Evolutionary conservation across 2,888 invertebrate genomes (phyloP), one percentile per base, ranked within the genome.

Genomic region (Lydus trimaculatus): DNA sequence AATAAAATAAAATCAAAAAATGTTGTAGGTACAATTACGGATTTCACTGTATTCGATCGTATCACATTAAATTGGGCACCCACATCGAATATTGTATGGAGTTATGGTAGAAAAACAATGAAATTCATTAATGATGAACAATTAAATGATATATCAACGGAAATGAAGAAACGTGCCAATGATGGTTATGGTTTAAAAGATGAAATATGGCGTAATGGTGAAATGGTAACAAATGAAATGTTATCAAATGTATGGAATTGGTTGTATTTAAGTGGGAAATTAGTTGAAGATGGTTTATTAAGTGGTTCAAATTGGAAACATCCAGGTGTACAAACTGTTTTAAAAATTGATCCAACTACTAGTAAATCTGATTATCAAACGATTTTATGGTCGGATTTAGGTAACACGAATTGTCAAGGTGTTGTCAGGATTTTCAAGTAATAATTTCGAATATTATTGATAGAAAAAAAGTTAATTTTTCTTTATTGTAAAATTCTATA

Each of bases 171-270:
- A 70, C 87, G 95, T 72, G 94, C 95, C 25, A 81, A 88, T 64
- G 87, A 88, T 58, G 92, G 92, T 75, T 96, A 96, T 85, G 96
- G 96, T 3, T 87, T 95, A 66, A 90, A 94, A 87, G 87, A 90
- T 61, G 94, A 94, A 71, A 85, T 94, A 72, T 90, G 91, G 84
- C 91, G 92, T 81, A 96, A 96, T 84, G 94, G 93, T 0, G 92
- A 93, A 75, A 82, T 93, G 66, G 91, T 94, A 0, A 91, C 93
- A 60, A 93, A 94, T 79, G 90, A 91, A 43, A 88, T 91, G 31
- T 84, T 97, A 43, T 90, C 91, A 76, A 92, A 91, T 70, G 88
- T 97, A 17, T 98, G 97, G 97, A 90, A 91, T 71, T 95, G 95
- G 91, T 84, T 96, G 67, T 90, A 91, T 72, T 87, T 91, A 69